Conservation (phyloP, 2,888 invertebrate species). For the Galerucella nymphaeae region DNA sequence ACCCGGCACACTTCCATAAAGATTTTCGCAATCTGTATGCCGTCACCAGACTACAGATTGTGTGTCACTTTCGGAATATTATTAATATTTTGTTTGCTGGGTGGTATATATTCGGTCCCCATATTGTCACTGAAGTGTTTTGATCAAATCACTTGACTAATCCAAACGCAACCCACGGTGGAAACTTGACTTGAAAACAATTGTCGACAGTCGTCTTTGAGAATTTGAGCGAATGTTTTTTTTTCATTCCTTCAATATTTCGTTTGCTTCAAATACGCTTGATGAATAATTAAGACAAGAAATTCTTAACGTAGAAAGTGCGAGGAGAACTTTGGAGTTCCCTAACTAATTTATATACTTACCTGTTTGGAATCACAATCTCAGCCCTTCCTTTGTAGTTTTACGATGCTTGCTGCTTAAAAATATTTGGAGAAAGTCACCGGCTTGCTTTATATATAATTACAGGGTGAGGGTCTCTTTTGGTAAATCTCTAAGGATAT, state of each 20-base stretch:
- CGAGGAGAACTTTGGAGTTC: conserved; percentile 12
- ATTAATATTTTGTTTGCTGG: too few relatives aligned
- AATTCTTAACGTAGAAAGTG: conserved; percentile 25
- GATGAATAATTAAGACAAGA: conserved; percentile 27
- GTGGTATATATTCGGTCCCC: too few relatives aligned
- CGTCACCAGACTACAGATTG: too few relatives aligned
- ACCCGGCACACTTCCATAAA: too few relatives aligned
- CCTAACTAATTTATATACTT: conserved; percentile 28
- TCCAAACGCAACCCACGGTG: too few relatives aligned
- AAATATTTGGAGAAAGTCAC: not conserved
- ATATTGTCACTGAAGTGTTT: too few relatives aligned
- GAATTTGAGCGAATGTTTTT: not conserved
- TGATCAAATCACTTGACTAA: too few relatives aligned
- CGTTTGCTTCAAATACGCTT: not conserved
- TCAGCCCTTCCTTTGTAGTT: conserved; percentile 22
- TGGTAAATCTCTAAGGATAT: too few relatives aligned
- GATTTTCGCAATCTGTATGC: too few relatives aligned
- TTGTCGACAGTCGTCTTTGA: not conserved
- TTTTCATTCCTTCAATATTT: not conserved
- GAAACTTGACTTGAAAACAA: too few relatives aligned
- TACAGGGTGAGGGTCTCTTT: not conserved
- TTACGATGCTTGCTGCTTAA: not conserved
- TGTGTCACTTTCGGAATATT: too few relatives aligned
- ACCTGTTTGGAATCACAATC: conserved; percentile 25
- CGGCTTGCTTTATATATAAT: not conserved